Percentiles rank a stretch among this genome's conserved stretches.
Evolutionary conservation across 2,113 vertebrate genomes (phyloP).

Genomic region (Cacatua alba): DNA sequence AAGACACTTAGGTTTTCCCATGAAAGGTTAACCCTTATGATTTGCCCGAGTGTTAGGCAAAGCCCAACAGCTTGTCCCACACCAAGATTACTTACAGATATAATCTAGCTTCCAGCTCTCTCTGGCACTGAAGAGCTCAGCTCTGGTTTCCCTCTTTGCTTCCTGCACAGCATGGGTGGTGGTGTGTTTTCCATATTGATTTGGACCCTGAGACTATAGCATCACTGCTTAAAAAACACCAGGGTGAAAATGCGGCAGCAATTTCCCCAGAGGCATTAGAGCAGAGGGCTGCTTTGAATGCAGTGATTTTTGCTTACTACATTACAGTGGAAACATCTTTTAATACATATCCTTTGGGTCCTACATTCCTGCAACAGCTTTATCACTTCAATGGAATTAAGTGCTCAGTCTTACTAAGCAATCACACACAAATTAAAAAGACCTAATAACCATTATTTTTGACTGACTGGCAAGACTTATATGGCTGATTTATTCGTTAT

Average conservation of each 20-base stretch:
- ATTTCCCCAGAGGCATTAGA: background rate
- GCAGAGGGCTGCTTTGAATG: background rate
- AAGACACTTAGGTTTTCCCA: background rate
- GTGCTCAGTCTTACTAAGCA: background rate
- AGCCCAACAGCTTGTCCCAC: background rate
- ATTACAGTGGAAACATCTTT: background rate
- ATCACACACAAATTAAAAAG: constrained; percentile 15
- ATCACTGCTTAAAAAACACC: background rate
- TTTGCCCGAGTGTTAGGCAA: background rate
- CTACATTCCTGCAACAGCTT: constrained; percentile 8
- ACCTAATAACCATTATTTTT: constrained; percentile 30
- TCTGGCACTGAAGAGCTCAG: background rate
- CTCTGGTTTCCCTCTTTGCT: background rate
- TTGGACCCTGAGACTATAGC: background rate
- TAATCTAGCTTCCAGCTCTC: background rate
- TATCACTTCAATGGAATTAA: constrained; percentile 24
- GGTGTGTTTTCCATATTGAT: background rate
- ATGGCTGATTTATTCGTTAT: background rate
- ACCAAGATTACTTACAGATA: background rate
- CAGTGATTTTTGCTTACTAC: background rate
- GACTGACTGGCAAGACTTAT: background rate
- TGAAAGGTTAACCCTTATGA: background rate
- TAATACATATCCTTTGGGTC: constrained; percentile 3
- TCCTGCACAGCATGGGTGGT: background rate
- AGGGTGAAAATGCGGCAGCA: background rate